phyloP scores from a whole-genome alignment of 2,797 vertebrate species.

The Anniella stebbinsi region DNA sequence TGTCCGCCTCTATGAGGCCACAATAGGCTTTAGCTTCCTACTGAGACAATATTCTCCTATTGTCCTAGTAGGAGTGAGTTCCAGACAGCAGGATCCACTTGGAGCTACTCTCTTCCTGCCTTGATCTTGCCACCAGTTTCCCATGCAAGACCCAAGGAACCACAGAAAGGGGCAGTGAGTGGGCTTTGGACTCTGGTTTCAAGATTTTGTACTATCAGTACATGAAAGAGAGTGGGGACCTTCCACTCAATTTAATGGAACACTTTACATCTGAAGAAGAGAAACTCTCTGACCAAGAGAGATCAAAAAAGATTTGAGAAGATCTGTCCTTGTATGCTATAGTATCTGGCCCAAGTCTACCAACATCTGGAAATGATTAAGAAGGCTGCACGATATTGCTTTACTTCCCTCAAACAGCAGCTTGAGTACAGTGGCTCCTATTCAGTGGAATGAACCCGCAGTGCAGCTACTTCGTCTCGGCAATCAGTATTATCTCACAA shows the following conservation, averaged over 20 bases:
- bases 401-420: constrained; percentile 96
- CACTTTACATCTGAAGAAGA: constrained; percentile 91
- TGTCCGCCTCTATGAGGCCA: no score
- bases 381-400: constrained; percentile 94
- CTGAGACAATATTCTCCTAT: no score
- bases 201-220: constrained; percentile 91
- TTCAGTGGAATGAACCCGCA: constrained; percentile 96
- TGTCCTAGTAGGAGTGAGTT: no score
- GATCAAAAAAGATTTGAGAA: constrained; percentile 97
- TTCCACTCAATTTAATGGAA: constrained; percentile 91
- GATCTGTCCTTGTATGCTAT: constrained; percentile 95
- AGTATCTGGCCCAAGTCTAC: constrained; percentile 98
- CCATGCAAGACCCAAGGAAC: no score
- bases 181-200: not conserved
- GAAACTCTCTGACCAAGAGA: constrained; percentile 90
- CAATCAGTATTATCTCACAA: constrained; percentile 95
- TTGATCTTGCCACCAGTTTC: no score
- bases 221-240: constrained; percentile 96
- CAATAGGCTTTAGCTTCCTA: no score
- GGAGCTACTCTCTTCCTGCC: no score
- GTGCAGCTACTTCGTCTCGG: constrained; percentile 91
- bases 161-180: no score
- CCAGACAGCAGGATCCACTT: no score
- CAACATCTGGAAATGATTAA: constrained; percentile 94
- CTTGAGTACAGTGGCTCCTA: constrained; percentile 91